These are phyloP conservation scores for Thunnus thynnus DNA, from an alignment of 2,113 vertebrate genomes.

Conservation along the genomic window DNA sequence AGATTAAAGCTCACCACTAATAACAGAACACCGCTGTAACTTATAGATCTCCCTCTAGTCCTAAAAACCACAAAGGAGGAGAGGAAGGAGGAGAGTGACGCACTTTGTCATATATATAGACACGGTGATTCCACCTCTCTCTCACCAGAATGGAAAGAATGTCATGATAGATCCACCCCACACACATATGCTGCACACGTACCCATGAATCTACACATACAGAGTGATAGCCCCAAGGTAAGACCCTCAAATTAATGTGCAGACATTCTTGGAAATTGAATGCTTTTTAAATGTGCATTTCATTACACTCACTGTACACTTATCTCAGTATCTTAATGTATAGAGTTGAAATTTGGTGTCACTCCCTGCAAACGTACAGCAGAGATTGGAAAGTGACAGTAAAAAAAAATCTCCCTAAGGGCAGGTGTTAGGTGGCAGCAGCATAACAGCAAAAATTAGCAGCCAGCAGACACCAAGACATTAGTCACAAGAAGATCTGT, in stretches of 20 bases:
- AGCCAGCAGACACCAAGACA: background rate
- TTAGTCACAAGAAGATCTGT: background rate
- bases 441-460: background rate
- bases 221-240: constrained; percentile 4
- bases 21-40: constrained; percentile 68
- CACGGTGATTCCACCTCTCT: constrained; percentile 61
- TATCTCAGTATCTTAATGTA: background rate
- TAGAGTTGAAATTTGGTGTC: background rate
- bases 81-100: constrained; percentile 66
- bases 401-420: background rate
- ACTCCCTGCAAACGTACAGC: background rate
- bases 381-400: background rate
- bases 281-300: constrained; percentile 26
- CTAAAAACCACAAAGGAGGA: constrained; percentile 69
- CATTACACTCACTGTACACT: constrained; percentile 6
- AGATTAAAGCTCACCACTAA: constrained; percentile 79
- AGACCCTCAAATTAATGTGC: constrained; percentile 1
- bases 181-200: background rate
- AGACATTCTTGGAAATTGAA: background rate
- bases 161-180: constrained; percentile 61
- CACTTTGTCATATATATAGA: constrained; percentile 70
- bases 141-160: constrained; percentile 70
- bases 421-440: background rate
- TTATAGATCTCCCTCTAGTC: constrained; percentile 60
- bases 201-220: background rate